phyloP scores from a whole-genome alignment of 2,113 vertebrate genomes.

The Gopherus evgoodei region DNA sequence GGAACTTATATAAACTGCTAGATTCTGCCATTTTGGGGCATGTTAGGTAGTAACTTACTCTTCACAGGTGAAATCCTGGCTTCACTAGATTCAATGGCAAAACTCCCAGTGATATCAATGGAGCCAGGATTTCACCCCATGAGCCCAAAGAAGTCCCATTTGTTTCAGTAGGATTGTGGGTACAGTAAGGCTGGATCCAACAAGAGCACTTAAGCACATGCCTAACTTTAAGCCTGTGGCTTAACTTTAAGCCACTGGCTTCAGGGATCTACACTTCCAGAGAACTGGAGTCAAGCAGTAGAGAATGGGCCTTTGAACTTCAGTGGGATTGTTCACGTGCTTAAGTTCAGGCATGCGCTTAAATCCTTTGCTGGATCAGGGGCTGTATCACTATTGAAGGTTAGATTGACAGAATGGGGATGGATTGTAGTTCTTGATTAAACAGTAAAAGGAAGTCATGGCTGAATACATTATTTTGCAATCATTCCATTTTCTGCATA shows the following conservation, averaged over 20 bases:
- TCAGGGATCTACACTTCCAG: fast-evolving
- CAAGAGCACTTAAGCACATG: neutral
- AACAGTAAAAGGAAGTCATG: neutral
- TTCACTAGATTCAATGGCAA: neutral
- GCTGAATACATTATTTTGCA: neutral
- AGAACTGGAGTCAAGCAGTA: fast-evolving
- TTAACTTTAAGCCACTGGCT: neutral
- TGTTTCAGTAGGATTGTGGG: neutral
- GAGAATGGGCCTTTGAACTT: fast-evolving
- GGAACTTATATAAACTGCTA: neutral
- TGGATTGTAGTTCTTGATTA: neutral
- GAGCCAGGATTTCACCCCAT: neutral
- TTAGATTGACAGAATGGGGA: neutral
- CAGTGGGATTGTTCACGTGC: neutral
- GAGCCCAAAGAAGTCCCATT: neutral
- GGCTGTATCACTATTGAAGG: fast-evolving
- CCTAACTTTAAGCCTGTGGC: neutral
- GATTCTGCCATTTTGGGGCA: neutral
- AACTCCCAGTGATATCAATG: neutral
- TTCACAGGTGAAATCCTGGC: neutral
- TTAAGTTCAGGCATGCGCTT: fast-evolving
- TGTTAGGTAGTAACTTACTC: neutral
- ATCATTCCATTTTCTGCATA: neutral
- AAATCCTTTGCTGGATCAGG: neutral
- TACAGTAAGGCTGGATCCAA: neutral